phyloP scores from a whole-genome alignment of 2,797 vertebrate species.

The Acomys russatus region DNA sequence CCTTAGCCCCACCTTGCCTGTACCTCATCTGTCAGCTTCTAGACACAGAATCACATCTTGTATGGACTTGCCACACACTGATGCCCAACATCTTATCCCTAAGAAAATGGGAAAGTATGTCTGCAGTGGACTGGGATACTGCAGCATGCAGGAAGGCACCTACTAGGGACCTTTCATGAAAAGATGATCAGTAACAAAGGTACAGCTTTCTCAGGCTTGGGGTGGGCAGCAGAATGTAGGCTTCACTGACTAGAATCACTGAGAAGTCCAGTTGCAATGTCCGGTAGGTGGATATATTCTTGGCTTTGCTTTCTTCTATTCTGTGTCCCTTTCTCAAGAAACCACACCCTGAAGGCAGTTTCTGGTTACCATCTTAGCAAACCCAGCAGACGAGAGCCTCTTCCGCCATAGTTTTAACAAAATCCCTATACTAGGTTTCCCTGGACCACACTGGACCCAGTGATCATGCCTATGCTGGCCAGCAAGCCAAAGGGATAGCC shows the following conservation, averaged over 20 bases:
- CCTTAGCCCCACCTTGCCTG: not conserved
- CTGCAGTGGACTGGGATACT: not conserved
- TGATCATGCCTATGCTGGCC: not conserved
- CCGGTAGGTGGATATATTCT: not conserved
- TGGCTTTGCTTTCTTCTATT: constrained; percentile 32
- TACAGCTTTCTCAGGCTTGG: not conserved
- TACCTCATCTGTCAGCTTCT: not conserved
- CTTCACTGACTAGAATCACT: not conserved
- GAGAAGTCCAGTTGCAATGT: not conserved
- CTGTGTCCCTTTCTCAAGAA: constrained; percentile 41
- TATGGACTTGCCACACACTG: not conserved
- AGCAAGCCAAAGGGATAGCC: not conserved
- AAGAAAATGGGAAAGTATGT: not conserved
- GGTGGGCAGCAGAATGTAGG: not conserved
- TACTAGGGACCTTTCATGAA: not conserved
- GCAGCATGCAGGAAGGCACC: not conserved
- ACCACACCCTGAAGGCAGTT: not conserved
- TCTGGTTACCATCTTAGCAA: not conserved
- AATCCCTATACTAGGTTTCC: not conserved
- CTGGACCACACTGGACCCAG: not conserved
- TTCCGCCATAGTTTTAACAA: constrained; percentile 39
- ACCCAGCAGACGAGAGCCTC: not conserved
- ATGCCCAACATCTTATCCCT: not conserved
- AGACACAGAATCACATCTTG: not conserved
- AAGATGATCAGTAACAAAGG: not conserved